phyloP scores from a whole-genome alignment of 2,888 invertebrate species.

The Melanostoma scalare region DNA sequence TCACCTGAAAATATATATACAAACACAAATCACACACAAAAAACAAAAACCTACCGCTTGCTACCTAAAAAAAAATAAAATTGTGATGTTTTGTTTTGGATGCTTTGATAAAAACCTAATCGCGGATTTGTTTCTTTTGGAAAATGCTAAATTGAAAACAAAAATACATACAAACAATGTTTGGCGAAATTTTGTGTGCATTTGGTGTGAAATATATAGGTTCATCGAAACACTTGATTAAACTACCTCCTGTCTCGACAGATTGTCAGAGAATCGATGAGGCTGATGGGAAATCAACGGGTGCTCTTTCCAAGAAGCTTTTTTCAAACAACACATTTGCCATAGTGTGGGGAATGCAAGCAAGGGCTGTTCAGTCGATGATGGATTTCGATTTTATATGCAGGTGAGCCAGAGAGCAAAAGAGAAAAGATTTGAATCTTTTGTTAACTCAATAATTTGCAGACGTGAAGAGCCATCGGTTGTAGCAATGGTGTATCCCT shows the following conservation, averaged over 20 bases:
- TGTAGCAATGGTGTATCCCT: constrained; percentile 98
- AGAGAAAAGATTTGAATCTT: background rate
- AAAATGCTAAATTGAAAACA: constrained; percentile 46
- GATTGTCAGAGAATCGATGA: constrained; percentile 78
- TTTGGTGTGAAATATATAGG: constrained; percentile 75
- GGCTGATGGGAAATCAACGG: constrained; percentile 75
- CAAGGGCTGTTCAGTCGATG: constrained; percentile 92
- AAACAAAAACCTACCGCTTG: constrained; percentile 11
- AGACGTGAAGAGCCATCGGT: constrained; percentile 95
- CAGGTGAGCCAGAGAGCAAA: constrained; percentile 76
- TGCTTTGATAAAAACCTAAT: constrained; percentile 26
- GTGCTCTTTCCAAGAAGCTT: constrained; percentile 83
- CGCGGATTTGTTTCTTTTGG: constrained; percentile 52
- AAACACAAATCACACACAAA: constrained; percentile 28
- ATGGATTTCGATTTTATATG: constrained; percentile 82
- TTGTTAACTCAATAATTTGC: constrained; percentile 86
- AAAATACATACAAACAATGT: constrained; percentile 33
- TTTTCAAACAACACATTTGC: constrained; percentile 94
- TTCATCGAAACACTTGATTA: constrained; percentile 81
- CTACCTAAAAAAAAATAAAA: background rate
- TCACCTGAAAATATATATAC: constrained; percentile 23
- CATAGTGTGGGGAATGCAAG: constrained; percentile 99
- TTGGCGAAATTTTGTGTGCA: constrained; percentile 70
- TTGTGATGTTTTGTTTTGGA: constrained; percentile 26
- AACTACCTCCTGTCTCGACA: constrained; percentile 82